Evolutionary conservation across 2,888 invertebrate genomes (phyloP), one percentile per base, ranked within the genome.

Genomic region (Tetragonisca angustula): DNA sequence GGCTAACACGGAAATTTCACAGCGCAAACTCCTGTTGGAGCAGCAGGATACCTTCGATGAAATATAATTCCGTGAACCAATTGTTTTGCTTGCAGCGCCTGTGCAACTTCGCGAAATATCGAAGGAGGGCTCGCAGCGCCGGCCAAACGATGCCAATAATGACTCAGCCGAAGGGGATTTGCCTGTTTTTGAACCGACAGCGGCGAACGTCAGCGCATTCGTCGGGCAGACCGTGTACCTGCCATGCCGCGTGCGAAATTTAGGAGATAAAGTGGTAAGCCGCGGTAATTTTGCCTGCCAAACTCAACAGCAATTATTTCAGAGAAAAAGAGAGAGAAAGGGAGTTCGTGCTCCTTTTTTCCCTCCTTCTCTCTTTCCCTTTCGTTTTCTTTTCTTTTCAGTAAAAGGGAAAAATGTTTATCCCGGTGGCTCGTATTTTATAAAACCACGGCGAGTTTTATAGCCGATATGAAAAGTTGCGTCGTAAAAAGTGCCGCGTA

Each of bases 171-270:
- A 91, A 71, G 88, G 80, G 62, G 90, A 91, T 84, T 70, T 89
- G 70, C 94, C 94, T n/a, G 84, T 92, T 76, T 94, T 94, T 87
- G 92, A 94, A 76, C 92, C 91, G 88, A 94, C 94, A 50, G 94
- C 94, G 27, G 90, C 92, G 61, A 94, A 94, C 85, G 94, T 94
- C 83, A 93, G 92, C 75, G 92, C 93, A 19, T 94, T 93, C 81
- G 94, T 93, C 71, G 94, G 94, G 11, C 94, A 94, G 69, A 94
- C 94, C n/a, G 94, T 93, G 70, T 94, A 94, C 80, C 90, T 94
- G 79, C 94, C 94, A 4, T 94, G 94, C 70, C 91, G 94, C 9
- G 94, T 94, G 61, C 90, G 92, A 81, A 93, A 93, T 85, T 90
- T 94, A 80, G 92, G 92, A 52, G 94, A 94, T 83, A 94, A 93